Percentiles rank a stretch among this genome's conserved stretches.
These are phyloP conservation scores for Lycaon pictus DNA, from an alignment of 2,113 vertebrate genomes.

Conservation along the genomic window DNA sequence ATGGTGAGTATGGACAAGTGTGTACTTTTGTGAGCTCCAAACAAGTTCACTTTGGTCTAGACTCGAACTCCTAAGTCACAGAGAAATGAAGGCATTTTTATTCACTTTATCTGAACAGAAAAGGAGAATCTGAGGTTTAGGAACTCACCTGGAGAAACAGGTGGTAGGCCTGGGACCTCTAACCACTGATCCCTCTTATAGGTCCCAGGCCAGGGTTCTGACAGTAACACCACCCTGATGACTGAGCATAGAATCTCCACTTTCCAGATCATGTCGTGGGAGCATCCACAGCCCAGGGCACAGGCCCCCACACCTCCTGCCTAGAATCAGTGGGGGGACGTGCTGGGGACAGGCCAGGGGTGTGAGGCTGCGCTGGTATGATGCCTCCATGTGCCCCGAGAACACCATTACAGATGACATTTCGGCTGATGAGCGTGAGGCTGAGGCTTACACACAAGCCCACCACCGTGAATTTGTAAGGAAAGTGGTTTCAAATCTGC, in stretches of 20 bases:
- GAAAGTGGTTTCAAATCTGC: neutral
- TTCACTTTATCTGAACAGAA: neutral
- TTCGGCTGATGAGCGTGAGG: accelerated
- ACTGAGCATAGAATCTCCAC: accelerated
- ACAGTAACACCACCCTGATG: accelerated
- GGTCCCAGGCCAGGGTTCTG: accelerated
- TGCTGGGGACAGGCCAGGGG: accelerated
- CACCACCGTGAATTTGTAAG: accelerated
- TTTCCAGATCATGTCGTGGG: accelerated
- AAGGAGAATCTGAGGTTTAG: neutral
- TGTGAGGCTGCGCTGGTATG: neutral
- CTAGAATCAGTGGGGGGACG: accelerated
- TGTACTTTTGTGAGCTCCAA: neutral
- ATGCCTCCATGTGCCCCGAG: neutral
- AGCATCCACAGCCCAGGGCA: accelerated
- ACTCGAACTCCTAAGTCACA: neutral
- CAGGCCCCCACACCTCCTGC: neutral
- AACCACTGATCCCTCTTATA: no score
- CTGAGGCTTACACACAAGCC: neutral
- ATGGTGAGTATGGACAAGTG: accelerated
- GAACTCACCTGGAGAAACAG: neutral
- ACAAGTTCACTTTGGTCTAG: neutral
- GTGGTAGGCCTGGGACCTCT: neutral
- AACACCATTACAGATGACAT: no score
- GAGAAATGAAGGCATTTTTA: neutral